Evolutionary conservation across 2,888 invertebrate genomes (phyloP), one percentile per base, ranked within the genome.

Genomic region (Netelia virgata): DNA sequence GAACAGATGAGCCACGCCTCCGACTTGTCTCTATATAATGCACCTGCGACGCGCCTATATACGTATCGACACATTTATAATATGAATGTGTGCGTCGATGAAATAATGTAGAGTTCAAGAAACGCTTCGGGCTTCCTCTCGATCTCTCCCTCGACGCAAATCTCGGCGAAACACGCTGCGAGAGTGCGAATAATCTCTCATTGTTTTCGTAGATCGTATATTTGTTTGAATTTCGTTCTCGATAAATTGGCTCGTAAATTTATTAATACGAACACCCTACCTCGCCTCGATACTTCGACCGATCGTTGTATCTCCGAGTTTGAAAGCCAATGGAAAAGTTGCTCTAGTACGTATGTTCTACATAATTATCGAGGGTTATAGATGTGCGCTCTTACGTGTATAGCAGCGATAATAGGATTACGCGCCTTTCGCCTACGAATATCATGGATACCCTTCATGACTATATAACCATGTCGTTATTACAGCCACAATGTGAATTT

Each of bases 1-100:
- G 91, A 91, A 92, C 90, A 88, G 89, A 88, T 87, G 88, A 87
- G 90, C 92, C 92, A 92, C 92, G 91, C 92, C 92, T 85, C 84
- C 85, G 74, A 72, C 79, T 85, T 82, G 79, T 83, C 75, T 83
- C 88, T 88, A 83, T 86, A 83, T 83, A 84, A 87, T 90, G 90
- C 92, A 92, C 92, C 92, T 92, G 92, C 90, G 87, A 79, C 72
- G 78, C 74, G 70, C 85, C 86, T 80, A 74, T 73, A 75, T 81
- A 76, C 84, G 80, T 78, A 82, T 74, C 41, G 36, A 41, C n/a
- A 41, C n/a, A 70, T 28, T 23, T 23, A 63, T 0, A 50, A 50
- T 68, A 47, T 47, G 14, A 53, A 50, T 9, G 41, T 66, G 16
- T n/a, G n/a, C n/a, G 14, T 66, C 36, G 41, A 18, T 50, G 18